These are phyloP conservation scores for Pristionchus mayeri DNA, from an alignment of 2,888 invertebrate species.

Conservation along the genomic window DNA sequence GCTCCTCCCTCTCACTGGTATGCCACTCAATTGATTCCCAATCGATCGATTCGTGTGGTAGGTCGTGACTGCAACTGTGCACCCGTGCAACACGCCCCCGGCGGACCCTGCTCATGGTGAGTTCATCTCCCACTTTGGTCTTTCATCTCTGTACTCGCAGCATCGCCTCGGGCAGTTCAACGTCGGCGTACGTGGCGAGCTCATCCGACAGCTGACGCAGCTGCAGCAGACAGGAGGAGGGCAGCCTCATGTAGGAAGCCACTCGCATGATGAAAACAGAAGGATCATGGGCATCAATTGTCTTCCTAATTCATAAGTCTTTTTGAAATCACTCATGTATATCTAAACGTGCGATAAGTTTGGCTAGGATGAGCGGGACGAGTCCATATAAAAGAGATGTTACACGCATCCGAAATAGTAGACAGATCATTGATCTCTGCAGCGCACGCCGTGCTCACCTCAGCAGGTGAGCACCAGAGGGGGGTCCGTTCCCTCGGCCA, in stretches of 20 bases:
- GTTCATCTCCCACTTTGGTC: too few species aligned
- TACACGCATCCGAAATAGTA: too few species aligned
- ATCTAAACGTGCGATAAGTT: background rate
- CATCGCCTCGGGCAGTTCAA: slow-evolving; percentile 47
- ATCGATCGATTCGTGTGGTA: background rate
- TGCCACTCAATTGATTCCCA: background rate
- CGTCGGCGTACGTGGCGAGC: slow-evolving; percentile 49
- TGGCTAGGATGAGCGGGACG: too few species aligned
- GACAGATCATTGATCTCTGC: slow-evolving; percentile 20
- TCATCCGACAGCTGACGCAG: slow-evolving; percentile 40
- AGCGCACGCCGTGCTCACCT: slow-evolving; percentile 43
- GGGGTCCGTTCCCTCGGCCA: slow-evolving; percentile 40
- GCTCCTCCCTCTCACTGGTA: slow-evolving; percentile 43
- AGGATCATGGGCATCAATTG: background rate
- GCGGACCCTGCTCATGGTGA: slow-evolving; percentile 49
- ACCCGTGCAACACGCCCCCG: slow-evolving; percentile 46
- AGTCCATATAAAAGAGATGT: too few species aligned
- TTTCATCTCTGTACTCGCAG: background rate
- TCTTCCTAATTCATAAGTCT: too few species aligned
- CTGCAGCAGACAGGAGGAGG: background rate
- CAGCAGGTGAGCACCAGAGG: slow-evolving; percentile 7
- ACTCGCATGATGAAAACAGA: background rate
- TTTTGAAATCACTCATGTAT: background rate
- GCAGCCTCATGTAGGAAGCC: too few species aligned
- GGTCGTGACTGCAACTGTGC: slow-evolving; percentile 45